These are phyloP conservation scores for Frankliniella fusca DNA, from an alignment of 2,888 invertebrate genomes.

Conservation along the genomic window DNA sequence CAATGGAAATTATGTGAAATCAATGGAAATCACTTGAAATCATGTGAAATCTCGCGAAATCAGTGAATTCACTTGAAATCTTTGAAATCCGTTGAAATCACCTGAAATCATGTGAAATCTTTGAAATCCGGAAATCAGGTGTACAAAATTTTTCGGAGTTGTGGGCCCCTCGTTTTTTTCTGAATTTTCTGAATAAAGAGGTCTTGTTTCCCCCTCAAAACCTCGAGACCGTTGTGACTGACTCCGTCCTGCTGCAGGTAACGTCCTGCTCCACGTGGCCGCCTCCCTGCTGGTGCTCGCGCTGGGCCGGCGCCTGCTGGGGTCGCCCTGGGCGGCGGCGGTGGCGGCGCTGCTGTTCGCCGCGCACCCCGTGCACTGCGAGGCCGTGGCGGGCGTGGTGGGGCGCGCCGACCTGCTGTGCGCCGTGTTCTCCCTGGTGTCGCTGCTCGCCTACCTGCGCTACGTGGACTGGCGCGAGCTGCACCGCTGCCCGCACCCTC, in stretches of 20 bases:
- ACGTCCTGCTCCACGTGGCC: constrained; percentile 49
- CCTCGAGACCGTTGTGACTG: no score
- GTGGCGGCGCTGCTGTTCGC: constrained; percentile 85
- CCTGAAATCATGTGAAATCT: no score
- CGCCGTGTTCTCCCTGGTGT: constrained; percentile 83
- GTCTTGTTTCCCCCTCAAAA: no score
- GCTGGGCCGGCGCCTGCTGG: constrained; percentile 4
- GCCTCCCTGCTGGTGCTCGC: constrained; percentile 37
- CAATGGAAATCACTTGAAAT: no score
- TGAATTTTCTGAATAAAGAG: no score
- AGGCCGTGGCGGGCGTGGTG: constrained; percentile 95
- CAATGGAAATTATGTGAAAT: no score
- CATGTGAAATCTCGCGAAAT: no score
- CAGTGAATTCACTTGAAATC: no score
- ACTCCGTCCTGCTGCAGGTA: neutral
- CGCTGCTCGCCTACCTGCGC: constrained; percentile 56
- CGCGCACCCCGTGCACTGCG: constrained; percentile 94
- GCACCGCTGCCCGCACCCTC: constrained; percentile 5
- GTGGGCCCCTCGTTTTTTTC: no score
- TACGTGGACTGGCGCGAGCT: constrained; percentile 21
- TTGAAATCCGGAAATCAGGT: no score
- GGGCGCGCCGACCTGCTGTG: constrained; percentile 92
- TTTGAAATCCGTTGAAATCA: no score
- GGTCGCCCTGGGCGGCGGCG: constrained; percentile 34
- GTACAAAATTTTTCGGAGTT: no score